Evolutionary conservation across 1,140 invertebrate species (phyloP).

Genomic region (Drosophila orosa): DNA sequence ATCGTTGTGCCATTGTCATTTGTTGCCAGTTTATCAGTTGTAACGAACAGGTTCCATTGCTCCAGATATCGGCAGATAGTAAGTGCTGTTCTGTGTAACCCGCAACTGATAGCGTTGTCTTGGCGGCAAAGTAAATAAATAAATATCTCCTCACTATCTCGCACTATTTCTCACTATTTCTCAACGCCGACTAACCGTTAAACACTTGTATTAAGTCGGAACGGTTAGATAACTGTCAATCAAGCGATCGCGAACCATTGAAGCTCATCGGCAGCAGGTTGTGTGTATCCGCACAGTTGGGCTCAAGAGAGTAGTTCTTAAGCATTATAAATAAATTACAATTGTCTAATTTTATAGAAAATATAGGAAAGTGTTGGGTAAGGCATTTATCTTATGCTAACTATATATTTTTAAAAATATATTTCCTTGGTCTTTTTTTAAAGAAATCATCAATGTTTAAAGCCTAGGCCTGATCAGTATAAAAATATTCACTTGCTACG

Average conservation of each 20-base stretch:
- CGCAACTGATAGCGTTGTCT: conserved; percentile 26
- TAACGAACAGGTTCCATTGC: conserved; percentile 40
- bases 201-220: conserved; percentile 50
- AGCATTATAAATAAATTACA: too few relatives aligned
- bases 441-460: not conserved
- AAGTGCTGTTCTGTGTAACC: conserved; percentile 18
- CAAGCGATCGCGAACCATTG: conserved; percentile 44
- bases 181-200: conserved; percentile 35
- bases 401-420: too few relatives aligned
- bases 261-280: conserved; percentile 49
- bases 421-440: too few relatives aligned
- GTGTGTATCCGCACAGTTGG: conserved; percentile 14
- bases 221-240: conserved; percentile 59
- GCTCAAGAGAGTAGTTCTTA: not conserved
- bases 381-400: too few relatives aligned
- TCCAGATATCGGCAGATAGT: conserved; percentile 43
- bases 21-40: conserved; percentile 30
- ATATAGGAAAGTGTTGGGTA: not conserved
- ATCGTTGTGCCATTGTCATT: conserved; percentile 9
- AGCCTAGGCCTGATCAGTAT: too few relatives aligned
- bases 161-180: conserved; percentile 26
- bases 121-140: conserved; percentile 13
- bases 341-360: not conserved
- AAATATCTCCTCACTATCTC: conserved; percentile 10
- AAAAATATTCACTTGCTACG: too few relatives aligned